These are phyloP conservation scores for Adoxophyes honmai DNA, from an alignment of 1,140 invertebrate species.

Conservation along the genomic window DNA sequence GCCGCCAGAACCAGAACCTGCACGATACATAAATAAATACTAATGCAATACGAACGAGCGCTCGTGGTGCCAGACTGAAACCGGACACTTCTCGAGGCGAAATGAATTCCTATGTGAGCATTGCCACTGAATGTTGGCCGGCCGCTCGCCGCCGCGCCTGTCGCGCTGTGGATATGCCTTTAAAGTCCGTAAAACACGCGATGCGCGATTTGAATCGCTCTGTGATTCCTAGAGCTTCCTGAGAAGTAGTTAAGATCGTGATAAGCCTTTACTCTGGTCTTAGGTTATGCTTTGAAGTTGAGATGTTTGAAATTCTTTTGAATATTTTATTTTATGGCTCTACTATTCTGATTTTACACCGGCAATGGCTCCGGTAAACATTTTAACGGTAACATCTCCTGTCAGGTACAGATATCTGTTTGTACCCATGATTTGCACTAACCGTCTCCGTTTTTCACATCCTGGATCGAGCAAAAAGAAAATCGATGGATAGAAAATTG, in stretches of 20 bases:
- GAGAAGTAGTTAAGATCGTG: neutral
- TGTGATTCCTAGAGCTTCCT: neutral
- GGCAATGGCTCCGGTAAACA: too few species aligned
- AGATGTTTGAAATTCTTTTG: too few species aligned
- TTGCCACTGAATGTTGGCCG: conserved; percentile 65
- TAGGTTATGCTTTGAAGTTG: too few species aligned
- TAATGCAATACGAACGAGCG: conserved; percentile 61
- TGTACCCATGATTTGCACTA: too few species aligned
- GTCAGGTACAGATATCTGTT: too few species aligned
- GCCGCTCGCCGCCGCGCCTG: conserved; percentile 39
- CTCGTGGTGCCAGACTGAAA: conserved; percentile 70
- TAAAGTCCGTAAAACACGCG: conserved; percentile 19
- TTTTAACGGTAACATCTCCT: too few species aligned
- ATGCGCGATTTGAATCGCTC: conserved; percentile 2
- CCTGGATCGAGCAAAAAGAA: neutral
- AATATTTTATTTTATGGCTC: too few species aligned
- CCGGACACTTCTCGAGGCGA: conserved; percentile 71
- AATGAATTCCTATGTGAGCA: conserved; percentile 70
- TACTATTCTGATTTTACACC: too few species aligned
- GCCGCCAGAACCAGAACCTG: conserved; percentile 61
- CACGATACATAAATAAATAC: conserved; percentile 72
- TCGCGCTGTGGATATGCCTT: conserved; percentile 43
- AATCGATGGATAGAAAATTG: too few species aligned
- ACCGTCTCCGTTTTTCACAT: too few species aligned
- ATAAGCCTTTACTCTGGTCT: too few species aligned